Percentiles rank a stretch among this genome's conserved stretches.
phyloP scores from a whole-genome alignment of 2,888 invertebrate genomes.

The Heliconius ethilla region DNA sequence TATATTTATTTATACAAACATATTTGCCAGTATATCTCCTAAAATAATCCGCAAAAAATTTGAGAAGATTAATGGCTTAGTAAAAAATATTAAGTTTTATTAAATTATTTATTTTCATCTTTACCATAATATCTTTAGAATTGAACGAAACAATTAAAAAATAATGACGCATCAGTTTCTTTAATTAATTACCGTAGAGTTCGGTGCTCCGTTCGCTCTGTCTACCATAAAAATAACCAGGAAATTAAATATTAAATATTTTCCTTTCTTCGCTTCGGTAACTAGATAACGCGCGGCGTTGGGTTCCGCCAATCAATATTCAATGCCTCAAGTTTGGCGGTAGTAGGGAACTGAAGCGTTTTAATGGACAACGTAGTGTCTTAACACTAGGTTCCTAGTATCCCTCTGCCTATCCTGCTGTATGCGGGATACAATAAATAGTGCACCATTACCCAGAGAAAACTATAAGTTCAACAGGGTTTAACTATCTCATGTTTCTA shows the following conservation, averaged over 20 bases:
- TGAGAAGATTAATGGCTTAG: background rate
- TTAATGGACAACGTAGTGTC: background rate
- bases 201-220: too few species aligned
- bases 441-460: background rate
- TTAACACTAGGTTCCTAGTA: background rate
- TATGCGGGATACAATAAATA: background rate
- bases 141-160: background rate
- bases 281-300: background rate
- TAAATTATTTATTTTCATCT: too few species aligned
- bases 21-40: background rate
- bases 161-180: background rate
- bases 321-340: background rate
- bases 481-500: constrained; percentile 14
- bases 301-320: background rate
- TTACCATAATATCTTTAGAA: background rate
- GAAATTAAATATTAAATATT: too few species aligned
- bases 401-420: background rate
- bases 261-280: too few species aligned
- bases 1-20: background rate
- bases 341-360: too few species aligned
- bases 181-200: background rate
- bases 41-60: background rate
- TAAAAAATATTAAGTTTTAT: background rate
- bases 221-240: background rate
- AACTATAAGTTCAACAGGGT: constrained; percentile 26